phyloP scores from a whole-genome alignment of 1,140 invertebrate species.

The Pectinophora gossypiella region DNA sequence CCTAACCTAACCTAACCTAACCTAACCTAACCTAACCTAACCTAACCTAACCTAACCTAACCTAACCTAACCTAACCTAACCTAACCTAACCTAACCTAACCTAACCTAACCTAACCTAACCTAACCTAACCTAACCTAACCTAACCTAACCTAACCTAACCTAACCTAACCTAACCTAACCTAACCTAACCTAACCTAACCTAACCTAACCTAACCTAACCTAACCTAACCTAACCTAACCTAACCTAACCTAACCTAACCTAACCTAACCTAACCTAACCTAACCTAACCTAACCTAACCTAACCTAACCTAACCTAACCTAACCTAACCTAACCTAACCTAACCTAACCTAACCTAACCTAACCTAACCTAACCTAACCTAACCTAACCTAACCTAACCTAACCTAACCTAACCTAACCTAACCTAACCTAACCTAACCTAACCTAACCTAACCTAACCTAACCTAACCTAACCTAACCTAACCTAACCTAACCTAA shows the following conservation, averaged over 20 bases:
- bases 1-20: conserved; percentile 7
- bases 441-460: conserved; percentile 12
- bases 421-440: conserved; percentile 9
- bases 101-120: conserved; percentile 7
- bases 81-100: conserved; percentile 9
- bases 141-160: conserved; percentile 7
- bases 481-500: conserved; percentile 8
- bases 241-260: conserved; percentile 9
- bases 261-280: conserved; percentile 9
- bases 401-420: conserved; percentile 9
- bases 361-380: conserved; percentile 8
- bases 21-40: conserved; percentile 7
- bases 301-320: conserved; percentile 11
- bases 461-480: conserved; percentile 8
- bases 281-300: conserved; percentile 10
- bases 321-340: conserved; percentile 10
- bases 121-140: conserved; percentile 9
- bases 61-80: conserved; percentile 9
- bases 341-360: conserved; percentile 11
- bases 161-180: conserved; percentile 7
- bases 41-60: conserved; percentile 9
- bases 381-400: conserved; percentile 10
- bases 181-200: conserved; percentile 8
- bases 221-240: conserved; percentile 8
- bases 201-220: conserved; percentile 7